These are phyloP conservation scores for Alitta virens DNA, from an alignment of 2,888 invertebrate species.

Conservation along the genomic window DNA sequence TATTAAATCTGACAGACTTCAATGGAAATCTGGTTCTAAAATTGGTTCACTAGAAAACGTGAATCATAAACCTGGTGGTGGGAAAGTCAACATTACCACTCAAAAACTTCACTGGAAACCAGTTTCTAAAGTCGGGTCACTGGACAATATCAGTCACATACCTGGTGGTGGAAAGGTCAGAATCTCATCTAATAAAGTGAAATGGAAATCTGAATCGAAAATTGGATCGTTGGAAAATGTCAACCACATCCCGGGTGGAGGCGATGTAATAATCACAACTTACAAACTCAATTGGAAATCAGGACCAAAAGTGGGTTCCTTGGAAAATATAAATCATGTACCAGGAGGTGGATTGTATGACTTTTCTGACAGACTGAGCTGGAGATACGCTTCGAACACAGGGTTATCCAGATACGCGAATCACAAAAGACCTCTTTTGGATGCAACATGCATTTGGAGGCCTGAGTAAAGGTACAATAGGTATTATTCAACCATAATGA, in stretches of 20 bases:
- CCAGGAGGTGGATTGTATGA: conserved; percentile 80
- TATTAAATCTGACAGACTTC: background rate
- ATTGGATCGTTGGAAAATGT: conserved; percentile 11
- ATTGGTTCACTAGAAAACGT: conserved; percentile 29
- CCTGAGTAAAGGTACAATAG: background rate
- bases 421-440: background rate
- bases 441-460: background rate
- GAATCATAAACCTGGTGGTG: conserved; percentile 17
- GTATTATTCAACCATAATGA: too few species aligned
- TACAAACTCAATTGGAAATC: conserved; percentile 62
- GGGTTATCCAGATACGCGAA: conserved; percentile 5
- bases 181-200: conserved; percentile 35
- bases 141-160: conserved; percentile 32
- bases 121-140: background rate
- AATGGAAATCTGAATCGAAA: conserved; percentile 11
- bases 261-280: background rate
- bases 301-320: conserved; percentile 83
- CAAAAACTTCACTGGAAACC: background rate
- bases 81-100: background rate
- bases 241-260: conserved; percentile 20
- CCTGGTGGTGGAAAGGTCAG: conserved; percentile 38
- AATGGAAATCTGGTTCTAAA: conserved; percentile 15
- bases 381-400: background rate
- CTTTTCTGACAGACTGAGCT: background rate
- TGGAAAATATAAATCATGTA: conserved; percentile 77